These are phyloP conservation scores for Alentia gelatinosa DNA, from an alignment of 2,888 invertebrate genomes.

Conservation along the genomic window DNA sequence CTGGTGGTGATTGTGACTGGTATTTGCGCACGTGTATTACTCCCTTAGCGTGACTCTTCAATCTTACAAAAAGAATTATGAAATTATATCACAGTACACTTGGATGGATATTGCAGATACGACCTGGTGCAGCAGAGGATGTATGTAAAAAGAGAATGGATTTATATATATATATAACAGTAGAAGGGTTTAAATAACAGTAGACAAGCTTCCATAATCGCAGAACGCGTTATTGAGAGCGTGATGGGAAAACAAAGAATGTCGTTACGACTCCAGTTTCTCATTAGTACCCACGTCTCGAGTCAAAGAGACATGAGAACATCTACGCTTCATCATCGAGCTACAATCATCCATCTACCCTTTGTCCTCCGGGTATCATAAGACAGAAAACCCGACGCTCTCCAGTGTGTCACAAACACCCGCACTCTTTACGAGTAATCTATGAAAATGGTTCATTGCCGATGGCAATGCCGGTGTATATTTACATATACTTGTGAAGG, in stretches of 20 bases:
- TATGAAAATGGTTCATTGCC: not conserved
- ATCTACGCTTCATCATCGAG: not conserved
- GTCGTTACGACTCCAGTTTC: not conserved
- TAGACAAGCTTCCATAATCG: no score
- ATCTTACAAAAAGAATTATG: no score
- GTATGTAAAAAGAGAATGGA: no score
- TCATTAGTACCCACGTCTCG: not conserved
- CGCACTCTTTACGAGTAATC: not conserved
- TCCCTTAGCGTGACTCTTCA: no score
- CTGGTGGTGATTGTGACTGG: no score
- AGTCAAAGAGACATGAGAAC: not conserved
- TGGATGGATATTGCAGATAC: no score
- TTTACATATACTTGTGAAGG: not conserved
- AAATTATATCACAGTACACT: no score
- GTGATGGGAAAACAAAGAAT: not conserved
- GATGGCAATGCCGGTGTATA: not conserved
- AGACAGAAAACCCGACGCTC: not conserved
- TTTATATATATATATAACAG: no score
- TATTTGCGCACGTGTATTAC: no score
- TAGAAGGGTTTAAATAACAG: no score
- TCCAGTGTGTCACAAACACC: not conserved
- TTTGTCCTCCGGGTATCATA: not conserved
- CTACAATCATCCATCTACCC: not conserved
- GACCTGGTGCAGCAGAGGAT: no score
- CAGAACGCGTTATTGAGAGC: not conserved